Percentiles rank a stretch among this genome's conserved stretches.
Evolutionary conservation across 2,888 invertebrate species (phyloP).

Genomic region (Apeira syringaria): DNA sequence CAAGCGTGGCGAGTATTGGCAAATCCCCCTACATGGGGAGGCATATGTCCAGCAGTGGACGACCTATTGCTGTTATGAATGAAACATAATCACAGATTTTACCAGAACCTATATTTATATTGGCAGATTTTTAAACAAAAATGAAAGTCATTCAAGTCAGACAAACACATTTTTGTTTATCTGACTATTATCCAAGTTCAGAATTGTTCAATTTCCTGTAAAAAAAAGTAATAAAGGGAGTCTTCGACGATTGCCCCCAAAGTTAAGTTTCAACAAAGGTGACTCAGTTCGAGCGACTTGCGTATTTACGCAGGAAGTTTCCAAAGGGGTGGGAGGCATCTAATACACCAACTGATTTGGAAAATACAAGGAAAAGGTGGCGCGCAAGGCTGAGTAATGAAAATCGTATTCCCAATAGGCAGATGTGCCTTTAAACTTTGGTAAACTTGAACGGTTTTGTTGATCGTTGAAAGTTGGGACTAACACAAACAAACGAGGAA

Average conservation of each 20-base stretch:
- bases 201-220: conserved; percentile 15
- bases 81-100: no score
- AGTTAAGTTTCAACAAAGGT: conserved; percentile 67
- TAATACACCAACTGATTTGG: conserved; percentile 55
- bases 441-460: conserved; percentile 13
- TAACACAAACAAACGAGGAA: neutral
- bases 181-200: conserved; percentile 5
- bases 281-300: conserved; percentile 47
- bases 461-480: conserved; percentile 10
- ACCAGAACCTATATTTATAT: no score
- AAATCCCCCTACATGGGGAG: no score
- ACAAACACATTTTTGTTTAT: conserved; percentile 7
- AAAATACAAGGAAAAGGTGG: conserved; percentile 75
- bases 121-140: no score
- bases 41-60: no score
- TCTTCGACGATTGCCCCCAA: conserved; percentile 53
- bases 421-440: conserved; percentile 20
- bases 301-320: conserved; percentile 51
- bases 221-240: conserved; percentile 62
- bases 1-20: no score
- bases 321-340: conserved; percentile 64
- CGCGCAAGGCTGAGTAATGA: conserved; percentile 47
- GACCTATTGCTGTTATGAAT: no score
- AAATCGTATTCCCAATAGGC: conserved; percentile 26
- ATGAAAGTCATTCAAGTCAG: conserved; percentile 16